Percentiles rank a stretch among this genome's conserved stretches.
phyloP scores from a whole-genome alignment of 2,888 invertebrate species.

The Eristalinus sepulchralis region DNA sequence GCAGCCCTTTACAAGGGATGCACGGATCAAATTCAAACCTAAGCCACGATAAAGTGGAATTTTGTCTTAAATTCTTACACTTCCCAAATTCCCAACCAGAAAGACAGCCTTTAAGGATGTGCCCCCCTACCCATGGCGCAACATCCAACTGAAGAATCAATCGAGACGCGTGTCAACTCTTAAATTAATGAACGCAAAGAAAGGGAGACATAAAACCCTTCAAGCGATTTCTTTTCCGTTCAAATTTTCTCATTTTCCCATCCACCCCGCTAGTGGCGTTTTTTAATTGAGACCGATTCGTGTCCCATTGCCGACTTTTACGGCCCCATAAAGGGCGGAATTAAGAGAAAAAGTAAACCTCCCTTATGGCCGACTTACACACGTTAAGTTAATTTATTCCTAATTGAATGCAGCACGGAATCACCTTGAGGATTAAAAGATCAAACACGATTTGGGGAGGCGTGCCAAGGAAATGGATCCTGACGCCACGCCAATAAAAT shows the following conservation, averaged over 20 bases:
- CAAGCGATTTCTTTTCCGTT: neutral
- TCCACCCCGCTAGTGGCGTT: neutral
- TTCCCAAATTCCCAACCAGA: neutral
- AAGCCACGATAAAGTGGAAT: too few species aligned
- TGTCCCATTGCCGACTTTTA: neutral
- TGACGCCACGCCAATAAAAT: neutral
- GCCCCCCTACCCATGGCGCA: neutral
- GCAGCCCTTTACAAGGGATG: too few species aligned
- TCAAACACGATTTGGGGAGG: conserved; percentile 38
- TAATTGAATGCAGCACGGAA: conserved; percentile 34
- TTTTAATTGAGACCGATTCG: neutral
- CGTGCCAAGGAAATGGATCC: neutral
- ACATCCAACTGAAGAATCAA: neutral
- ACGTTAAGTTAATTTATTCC: conserved; percentile 38
- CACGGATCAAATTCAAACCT: too few species aligned
- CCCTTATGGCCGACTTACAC: neutral
- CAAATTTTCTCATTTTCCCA: neutral
- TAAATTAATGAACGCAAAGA: neutral
- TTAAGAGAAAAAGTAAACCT: neutral
- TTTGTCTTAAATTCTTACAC: too few species aligned
- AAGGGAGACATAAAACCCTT: neutral
- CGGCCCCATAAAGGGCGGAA: neutral
- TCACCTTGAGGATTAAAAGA: conserved; percentile 30
- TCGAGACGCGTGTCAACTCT: neutral
- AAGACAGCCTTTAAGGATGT: neutral